Evolutionary conservation across 2,888 invertebrate species (phyloP), one percentile per base, ranked within the genome.

Genomic region (Temnothorax ravouxi): DNA sequence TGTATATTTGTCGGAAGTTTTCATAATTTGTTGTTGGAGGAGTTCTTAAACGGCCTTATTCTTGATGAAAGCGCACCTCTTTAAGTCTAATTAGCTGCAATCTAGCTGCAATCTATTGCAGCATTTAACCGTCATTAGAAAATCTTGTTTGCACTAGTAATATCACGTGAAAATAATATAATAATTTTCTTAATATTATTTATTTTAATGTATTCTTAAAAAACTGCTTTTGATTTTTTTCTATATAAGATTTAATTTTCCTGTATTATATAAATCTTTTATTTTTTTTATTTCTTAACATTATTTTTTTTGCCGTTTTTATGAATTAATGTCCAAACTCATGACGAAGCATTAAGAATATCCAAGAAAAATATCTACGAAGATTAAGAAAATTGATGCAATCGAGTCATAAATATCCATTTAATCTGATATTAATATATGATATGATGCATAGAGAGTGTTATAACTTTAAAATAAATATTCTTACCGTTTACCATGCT

Each of bases 81-180:
- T 89, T 87, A 85, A 79, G 69, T 71, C 47, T 90, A 89, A 90
- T 90, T 90, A 90, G 47, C 62, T 62, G 66, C 82, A 67, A 76
- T 84, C 90, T 90, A 90, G 50, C 59, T 62, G 66, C 82, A 67
- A 76, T 84, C 79, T 85, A 75, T 80, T 69, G 75, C 69, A 82
- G 85, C 85, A 88, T 88, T 89, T 88, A 84, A 72, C 81, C 80
- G 6, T 41, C 29, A 18, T 69, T 52, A 61, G 67, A 69, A 69
- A 84, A 69, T 82, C 29, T 66, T 66, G 83, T 67, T 86, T 85
- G 82, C 86, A 84, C 21, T 86, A 21, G 34, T 47, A 47, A 21
- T 41, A 8, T 79, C 8, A 34, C 44, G 25, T 18, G 11, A 18
- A 66, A 56, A 25, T 64, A 34, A 62, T 25, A 3, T 13, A n/a